Conservation (phyloP, 2,113 vertebrate genomes). For the Antigone vipio region DNA sequence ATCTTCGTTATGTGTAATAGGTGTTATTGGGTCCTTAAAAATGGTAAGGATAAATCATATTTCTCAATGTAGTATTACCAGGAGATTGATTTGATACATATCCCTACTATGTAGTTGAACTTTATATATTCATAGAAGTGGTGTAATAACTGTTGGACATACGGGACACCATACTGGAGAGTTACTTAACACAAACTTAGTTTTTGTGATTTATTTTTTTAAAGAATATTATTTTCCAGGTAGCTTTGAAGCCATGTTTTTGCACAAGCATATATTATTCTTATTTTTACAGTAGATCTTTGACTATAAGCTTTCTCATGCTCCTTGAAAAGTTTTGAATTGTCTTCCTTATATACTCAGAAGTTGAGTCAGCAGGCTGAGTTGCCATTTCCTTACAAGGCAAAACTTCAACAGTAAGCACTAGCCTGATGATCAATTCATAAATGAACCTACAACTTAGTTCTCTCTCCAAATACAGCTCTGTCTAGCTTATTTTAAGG, state of each 20-base stretch:
- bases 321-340: neutral
- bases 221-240: neutral
- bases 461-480: neutral
- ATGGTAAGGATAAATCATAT: neutral
- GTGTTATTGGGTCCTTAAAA: neutral
- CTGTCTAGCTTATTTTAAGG: neutral
- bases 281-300: neutral
- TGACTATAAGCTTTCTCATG: neutral
- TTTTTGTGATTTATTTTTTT: neutral
- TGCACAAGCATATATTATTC: neutral
- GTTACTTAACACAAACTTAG: neutral
- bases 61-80: neutral
- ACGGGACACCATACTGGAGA: neutral
- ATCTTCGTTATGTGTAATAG: neutral
- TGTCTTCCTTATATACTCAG: neutral
- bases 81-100: neutral
- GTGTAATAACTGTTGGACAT: neutral
- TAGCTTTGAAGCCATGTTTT: neutral
- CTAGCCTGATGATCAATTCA: neutral
- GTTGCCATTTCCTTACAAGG: neutral
- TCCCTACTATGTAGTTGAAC: neutral
- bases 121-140: neutral
- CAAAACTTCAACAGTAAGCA: neutral
- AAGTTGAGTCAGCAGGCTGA: neutral
- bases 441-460: neutral